Evolutionary conservation across 2,797 vertebrate species (phyloP).

Genomic region (Eospalax fontanierii): DNA sequence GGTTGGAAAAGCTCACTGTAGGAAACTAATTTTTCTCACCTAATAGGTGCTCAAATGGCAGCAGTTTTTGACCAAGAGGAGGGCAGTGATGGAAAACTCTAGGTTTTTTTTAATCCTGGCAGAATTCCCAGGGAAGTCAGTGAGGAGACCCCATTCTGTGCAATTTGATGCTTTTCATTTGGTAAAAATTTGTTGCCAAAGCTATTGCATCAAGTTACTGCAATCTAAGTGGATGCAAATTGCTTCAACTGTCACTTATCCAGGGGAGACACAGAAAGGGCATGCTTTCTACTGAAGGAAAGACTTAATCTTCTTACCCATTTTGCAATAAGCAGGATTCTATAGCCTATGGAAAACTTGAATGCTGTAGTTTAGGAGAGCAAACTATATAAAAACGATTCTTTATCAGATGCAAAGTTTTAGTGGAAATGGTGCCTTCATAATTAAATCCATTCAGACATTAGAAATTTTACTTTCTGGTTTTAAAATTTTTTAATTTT

Average conservation of each 20-base stretch:
- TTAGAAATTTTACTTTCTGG: slow-evolving; percentile 24
- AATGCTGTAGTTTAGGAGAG: not conserved
- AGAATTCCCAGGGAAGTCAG: slow-evolving; percentile 61
- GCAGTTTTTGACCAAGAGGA: slow-evolving; percentile 30
- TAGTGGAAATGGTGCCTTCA: not conserved
- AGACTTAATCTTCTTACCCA: slow-evolving; percentile 57
- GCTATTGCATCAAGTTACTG: slow-evolving; percentile 66
- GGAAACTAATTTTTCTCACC: slow-evolving; percentile 14
- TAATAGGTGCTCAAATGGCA: slow-evolving; percentile 9
- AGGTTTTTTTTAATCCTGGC: slow-evolving; percentile 69
- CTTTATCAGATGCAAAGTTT: slow-evolving; percentile 43
- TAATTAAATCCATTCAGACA: slow-evolving; percentile 40
- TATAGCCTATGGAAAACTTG: slow-evolving; percentile 2
- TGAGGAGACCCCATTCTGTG: slow-evolving; percentile 56
- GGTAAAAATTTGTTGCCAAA: slow-evolving; percentile 73
- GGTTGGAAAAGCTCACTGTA: slow-evolving; percentile 29
- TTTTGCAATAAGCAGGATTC: slow-evolving; percentile 44
- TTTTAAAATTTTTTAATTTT: slow-evolving; percentile 16
- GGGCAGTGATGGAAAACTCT: slow-evolving; percentile 61
- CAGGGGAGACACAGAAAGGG: slow-evolving; percentile 66
- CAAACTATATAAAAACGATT: not conserved
- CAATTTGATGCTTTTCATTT: slow-evolving; percentile 71
- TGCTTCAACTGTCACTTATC: slow-evolving; percentile 67
- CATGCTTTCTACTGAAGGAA: slow-evolving; percentile 53
- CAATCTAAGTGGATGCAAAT: slow-evolving; percentile 78